Conservation (phyloP, 1,140 invertebrate species). For the Papilio aristodemus region DNA sequence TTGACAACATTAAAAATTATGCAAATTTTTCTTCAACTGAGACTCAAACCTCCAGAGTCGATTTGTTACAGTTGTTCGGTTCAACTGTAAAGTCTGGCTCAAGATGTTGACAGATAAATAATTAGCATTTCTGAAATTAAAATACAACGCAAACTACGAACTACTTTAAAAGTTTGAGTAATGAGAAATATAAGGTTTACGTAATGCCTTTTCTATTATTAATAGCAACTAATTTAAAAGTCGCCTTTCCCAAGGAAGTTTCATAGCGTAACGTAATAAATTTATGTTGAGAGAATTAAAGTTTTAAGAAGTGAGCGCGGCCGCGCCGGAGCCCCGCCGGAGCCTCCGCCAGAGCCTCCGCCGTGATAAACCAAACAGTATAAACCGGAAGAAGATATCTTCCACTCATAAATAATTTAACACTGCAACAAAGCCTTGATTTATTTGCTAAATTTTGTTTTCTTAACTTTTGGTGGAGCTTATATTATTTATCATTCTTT, state of each 20-base stretch:
- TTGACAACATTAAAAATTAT: no score
- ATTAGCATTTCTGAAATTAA: neutral
- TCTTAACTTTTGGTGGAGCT: constrained; percentile 18
- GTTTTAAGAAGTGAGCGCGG: constrained; percentile 23
- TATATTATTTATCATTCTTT: constrained; percentile 10
- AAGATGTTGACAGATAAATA: neutral
- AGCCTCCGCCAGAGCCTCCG: neutral
- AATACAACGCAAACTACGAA: neutral
- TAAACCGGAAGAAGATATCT: constrained; percentile 21
- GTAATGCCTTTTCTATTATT: constrained; percentile 7
- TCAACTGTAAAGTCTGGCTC: no score
- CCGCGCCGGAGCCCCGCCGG: neutral
- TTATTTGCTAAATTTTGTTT: constrained; percentile 28
- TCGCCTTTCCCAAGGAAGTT: neutral
- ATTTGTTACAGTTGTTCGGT: no score
- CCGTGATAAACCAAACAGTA: constrained; percentile 14
- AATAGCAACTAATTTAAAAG: constrained; percentile 16
- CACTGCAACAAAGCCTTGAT: constrained; percentile 31
- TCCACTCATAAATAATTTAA: constrained; percentile 28
- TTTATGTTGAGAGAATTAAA: constrained; percentile 31
- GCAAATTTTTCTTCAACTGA: no score
- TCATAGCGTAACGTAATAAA: constrained; percentile 25
- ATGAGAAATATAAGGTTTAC: neutral
- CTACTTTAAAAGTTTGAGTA: neutral
- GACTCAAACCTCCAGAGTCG: no score